A percentile compares a stretch with the other conserved stretches of the same genome.
Conservation (phyloP, 35 echinoderm and acorn worm species). For the Amphiura filiformis region DNA sequence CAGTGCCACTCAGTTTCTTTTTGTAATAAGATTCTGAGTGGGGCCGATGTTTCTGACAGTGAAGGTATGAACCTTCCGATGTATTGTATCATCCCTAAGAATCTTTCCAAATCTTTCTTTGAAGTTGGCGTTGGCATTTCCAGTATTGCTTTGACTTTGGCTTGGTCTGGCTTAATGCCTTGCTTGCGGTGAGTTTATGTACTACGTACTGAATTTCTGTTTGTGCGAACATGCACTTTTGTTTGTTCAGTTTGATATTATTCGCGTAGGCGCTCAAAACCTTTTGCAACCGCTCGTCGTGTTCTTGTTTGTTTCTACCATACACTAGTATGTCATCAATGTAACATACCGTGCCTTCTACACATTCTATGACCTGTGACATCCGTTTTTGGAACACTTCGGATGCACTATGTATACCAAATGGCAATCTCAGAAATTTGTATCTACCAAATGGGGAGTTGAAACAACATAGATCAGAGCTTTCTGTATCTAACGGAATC, state of each 20-base stretch:
- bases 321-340: conserved; percentile 50
- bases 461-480: conserved; percentile 38
- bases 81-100: conserved; percentile 29
- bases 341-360: conserved; percentile 26
- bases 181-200: conserved; percentile 27
- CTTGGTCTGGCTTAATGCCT: conserved; percentile 48
- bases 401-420: conserved; percentile 26
- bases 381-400: conserved; percentile 37
- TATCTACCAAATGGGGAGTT: conserved; percentile 68
- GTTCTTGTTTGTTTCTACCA: conserved; percentile 30
- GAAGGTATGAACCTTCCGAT: conserved; percentile 26
- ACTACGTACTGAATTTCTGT: conserved; percentile 49
- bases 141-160: conserved; percentile 2
- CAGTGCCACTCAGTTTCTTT: conserved; percentile 31
- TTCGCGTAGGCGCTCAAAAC: conserved; percentile 1
- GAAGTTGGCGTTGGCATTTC: conserved; percentile 19
- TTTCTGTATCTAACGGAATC: conserved; percentile 45
- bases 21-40: conserved; percentile 14
- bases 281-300: conserved; percentile 36
- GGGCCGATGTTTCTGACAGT: conserved; percentile 10
- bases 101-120: conserved; percentile 40
- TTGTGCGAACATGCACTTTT: conserved; percentile 37
- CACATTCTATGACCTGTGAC: conserved; percentile 11
- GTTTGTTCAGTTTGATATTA: conserved; percentile 55
- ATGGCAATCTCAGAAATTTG: conserved; percentile 53